Evolutionary conservation across 2,797 vertebrate genomes (phyloP), one percentile per base, ranked within the genome.

Genomic region (Fistularia tabacaria): DNA sequence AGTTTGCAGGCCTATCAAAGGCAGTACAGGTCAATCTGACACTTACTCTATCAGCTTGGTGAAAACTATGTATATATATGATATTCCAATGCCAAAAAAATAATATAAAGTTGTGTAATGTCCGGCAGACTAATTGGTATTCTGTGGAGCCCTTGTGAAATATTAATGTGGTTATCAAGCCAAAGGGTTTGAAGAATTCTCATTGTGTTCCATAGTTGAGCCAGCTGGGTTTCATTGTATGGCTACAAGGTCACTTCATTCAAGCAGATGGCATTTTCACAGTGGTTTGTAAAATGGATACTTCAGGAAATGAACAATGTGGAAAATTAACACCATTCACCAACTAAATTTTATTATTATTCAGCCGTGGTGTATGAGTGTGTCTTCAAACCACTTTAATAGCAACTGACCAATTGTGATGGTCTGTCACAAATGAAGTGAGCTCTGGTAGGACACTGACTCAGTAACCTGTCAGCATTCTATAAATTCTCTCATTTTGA

Each of bases 231-330:
- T 79, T 77, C 64, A 70, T 49, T 66, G 64, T 64, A 69, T 68
- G 55, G 74, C 79, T 74, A 69, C 71, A 66, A 72, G 77, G 77
- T 81, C 75, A 77, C 61, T 74, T 68, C 61, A 74, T 74, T 80
- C 66, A 74, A 79, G 83, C 86, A 87, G 83, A 86, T 82, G 83
- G 71, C 65, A 46, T 77, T 72, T 78, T 83, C 76, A 66, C 66
- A 74, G 74, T 66, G 71, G 77, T 77, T 74, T 71, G 74, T 77
- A 66, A 77, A 76, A 82, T 76, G 43, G 54, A 65, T 58, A 69
- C 75, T 74, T 46, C 51, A 9, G 70, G 76, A 74, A 51, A 57
- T 39, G 54, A 76, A 54, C 57, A 77, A 51, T 62, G 74, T 14
- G 62, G 59, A 64, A 68, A 80, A 82, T 80, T 50, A 74, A 63